phyloP scores from a whole-genome alignment of 2,888 invertebrate genomes.

The Cactoblastis cactorum region DNA sequence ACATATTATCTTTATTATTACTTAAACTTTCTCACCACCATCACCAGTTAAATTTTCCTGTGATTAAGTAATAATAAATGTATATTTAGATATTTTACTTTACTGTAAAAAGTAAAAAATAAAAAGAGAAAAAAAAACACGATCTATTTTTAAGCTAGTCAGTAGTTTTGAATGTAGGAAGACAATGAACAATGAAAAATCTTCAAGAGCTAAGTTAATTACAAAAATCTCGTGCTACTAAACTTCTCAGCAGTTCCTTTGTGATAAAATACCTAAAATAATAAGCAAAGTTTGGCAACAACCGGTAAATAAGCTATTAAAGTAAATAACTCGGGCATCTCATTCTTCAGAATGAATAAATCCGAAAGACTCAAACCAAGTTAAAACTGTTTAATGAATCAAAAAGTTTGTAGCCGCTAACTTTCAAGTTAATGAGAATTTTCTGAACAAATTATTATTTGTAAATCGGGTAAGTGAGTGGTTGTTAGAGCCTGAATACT shows the following conservation, averaged over 20 bases:
- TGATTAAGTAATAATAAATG: no score
- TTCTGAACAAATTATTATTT: slow-evolving; percentile 14
- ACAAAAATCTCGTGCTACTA: background rate
- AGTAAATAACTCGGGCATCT: slow-evolving; percentile 8
- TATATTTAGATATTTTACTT: no score
- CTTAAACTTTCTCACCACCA: no score
- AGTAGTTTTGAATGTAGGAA: no score
- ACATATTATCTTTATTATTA: no score
- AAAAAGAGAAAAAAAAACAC: no score
- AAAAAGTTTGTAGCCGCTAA: slow-evolving; percentile 23
- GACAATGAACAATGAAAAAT: no score
- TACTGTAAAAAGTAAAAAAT: no score
- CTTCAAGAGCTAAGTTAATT: no score
- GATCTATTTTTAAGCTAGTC: no score
- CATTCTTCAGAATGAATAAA: slow-evolving; percentile 16
- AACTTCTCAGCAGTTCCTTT: background rate
- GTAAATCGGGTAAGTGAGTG: slow-evolving; percentile 19
- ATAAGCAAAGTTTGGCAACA: background rate
- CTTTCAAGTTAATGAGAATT: slow-evolving; percentile 21
- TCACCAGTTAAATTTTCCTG: no score
- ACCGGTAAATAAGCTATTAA: slow-evolving; percentile 14
- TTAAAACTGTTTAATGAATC: slow-evolving; percentile 23
- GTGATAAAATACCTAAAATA: background rate
- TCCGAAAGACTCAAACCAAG: slow-evolving; percentile 17
- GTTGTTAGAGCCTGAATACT: background rate